These are phyloP conservation scores for Dicycla oo DNA, from an alignment of 2,888 invertebrate species.

Conservation along the genomic window DNA sequence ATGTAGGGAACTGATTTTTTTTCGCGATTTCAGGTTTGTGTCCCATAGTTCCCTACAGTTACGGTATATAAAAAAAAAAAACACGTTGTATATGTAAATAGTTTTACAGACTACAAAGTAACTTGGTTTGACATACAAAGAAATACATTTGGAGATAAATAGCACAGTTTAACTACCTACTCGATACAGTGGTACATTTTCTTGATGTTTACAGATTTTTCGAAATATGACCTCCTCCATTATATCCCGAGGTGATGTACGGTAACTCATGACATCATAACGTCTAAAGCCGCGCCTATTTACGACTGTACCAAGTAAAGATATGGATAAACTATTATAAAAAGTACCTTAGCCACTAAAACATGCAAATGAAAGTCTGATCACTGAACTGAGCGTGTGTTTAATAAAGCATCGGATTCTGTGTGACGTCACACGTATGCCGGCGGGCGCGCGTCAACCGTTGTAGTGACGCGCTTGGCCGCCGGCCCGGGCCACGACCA, in stretches of 20 bases:
- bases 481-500: conserved; percentile 87
- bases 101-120: conserved; percentile 21
- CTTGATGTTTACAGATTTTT: not conserved
- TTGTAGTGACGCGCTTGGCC: conserved; percentile 72
- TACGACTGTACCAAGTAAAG: conserved; percentile 7
- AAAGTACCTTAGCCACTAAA: conserved; percentile 46
- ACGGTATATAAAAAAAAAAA: too few relatives aligned
- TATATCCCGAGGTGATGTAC: not conserved
- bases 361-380: conserved; percentile 58
- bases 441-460: conserved; percentile 79
- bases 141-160: conserved; percentile 20
- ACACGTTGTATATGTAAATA: too few relatives aligned
- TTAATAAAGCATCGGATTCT: conserved; percentile 40
- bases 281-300: not conserved
- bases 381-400: conserved; percentile 55
- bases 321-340: conserved; percentile 8
- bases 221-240: not conserved
- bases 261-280: not conserved
- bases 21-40: too few relatives aligned
- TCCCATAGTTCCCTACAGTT: too few relatives aligned
- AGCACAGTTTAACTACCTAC: conserved; percentile 16
- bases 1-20: too few relatives aligned
- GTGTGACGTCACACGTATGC: conserved; percentile 79
- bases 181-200: conserved; percentile 13
- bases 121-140: conserved; percentile 9